Conservation (phyloP, 2,797 vertebrate species). For the Trichosurus vulpecula region DNA sequence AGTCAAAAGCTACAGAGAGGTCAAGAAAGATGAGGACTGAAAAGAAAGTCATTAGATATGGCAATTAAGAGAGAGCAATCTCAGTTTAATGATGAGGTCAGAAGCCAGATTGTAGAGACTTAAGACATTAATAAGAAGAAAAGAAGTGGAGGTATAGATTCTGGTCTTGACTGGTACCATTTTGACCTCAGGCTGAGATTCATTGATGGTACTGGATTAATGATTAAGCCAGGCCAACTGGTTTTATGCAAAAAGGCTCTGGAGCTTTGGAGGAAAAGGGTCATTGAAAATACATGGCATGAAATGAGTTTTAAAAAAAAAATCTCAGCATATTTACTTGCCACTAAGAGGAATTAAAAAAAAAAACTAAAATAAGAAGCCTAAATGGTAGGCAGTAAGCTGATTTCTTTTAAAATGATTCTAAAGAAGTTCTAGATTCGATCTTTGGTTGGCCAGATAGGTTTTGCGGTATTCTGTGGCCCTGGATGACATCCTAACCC, state of each 20-base stretch:
- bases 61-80: background rate
- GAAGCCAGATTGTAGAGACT: background rate
- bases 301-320: background rate
- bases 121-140: background rate
- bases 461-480: background rate
- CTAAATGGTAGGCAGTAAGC: background rate
- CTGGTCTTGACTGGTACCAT: background rate
- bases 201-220: background rate
- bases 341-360: background rate
- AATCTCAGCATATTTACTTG: background rate
- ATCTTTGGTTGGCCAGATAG: background rate
- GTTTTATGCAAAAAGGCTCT: background rate
- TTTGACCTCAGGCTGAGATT: background rate
- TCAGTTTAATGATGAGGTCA: background rate
- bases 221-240: background rate
- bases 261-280: background rate
- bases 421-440: background rate
- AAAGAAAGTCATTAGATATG: background rate
- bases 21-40: background rate
- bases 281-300: background rate
- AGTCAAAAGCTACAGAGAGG: background rate
- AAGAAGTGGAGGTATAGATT: background rate
- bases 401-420: background rate
- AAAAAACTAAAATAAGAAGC: background rate
- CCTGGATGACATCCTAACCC: background rate